A percentile compares a stretch with the other conserved stretches of the same genome.
Conservation (phyloP, 1,140 invertebrate species). For the Philotrypesis tridentata region DNA sequence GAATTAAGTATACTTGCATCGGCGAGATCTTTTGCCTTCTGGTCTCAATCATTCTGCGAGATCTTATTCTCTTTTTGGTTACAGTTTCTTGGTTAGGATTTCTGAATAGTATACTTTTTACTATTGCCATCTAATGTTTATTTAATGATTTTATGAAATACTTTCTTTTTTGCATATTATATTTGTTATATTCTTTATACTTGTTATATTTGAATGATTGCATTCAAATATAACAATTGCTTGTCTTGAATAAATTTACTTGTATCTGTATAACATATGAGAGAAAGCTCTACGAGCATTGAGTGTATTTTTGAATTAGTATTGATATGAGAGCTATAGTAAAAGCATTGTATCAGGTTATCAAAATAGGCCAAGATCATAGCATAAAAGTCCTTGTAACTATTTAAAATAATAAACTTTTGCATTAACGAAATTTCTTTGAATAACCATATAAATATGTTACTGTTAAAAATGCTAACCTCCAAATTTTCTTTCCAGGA, state of each 20-base stretch:
- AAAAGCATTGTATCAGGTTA: neutral
- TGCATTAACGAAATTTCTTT: neutral
- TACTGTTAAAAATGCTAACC: neutral
- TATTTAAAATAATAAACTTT: neutral
- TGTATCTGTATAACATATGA: no score
- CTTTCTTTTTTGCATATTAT: no score
- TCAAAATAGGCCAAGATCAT: constrained; percentile 20
- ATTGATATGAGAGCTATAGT: neutral
- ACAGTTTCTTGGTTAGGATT: neutral
- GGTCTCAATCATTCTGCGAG: no score
- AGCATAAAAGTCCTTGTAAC: constrained; percentile 14
- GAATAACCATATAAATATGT: neutral
- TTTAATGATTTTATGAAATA: neutral
- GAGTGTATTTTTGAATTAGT: neutral
- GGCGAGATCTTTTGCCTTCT: neutral
- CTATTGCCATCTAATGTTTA: neutral
- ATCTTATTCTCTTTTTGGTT: neutral
- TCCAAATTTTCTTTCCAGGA: constrained; percentile 2
- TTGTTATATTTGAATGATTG: no score
- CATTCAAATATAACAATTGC: neutral
- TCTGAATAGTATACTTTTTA: neutral
- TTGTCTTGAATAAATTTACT: neutral
- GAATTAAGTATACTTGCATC: no score
- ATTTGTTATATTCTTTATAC: no score
- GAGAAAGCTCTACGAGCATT: neutral